A percentile compares a stretch with the other conserved stretches of the same genome.
Conservation (phyloP, 2,113 vertebrate genomes). For the Cranoglanis bouderius region DNA sequence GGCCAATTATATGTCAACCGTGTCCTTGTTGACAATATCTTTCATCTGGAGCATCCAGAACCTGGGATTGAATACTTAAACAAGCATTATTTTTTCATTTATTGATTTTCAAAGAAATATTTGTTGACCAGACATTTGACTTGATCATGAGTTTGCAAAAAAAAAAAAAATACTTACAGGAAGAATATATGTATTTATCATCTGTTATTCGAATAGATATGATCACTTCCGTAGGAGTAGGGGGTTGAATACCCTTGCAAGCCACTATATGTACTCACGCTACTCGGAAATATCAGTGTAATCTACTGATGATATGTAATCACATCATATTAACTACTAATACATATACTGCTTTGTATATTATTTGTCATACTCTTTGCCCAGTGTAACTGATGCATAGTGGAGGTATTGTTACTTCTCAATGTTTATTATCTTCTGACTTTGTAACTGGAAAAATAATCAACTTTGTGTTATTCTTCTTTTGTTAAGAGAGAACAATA, state of each 20-base stretch:
- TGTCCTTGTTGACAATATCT: not conserved
- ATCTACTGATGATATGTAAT: not conserved
- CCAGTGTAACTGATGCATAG: not conserved
- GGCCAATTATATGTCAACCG: too few species aligned
- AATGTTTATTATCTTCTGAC: not conserved
- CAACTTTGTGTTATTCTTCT: not conserved
- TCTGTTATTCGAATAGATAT: too few species aligned
- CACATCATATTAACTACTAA: not conserved
- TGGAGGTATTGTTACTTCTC: not conserved
- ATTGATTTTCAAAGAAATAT: not conserved
- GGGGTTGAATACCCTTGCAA: too few species aligned
- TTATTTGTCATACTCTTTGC: not conserved
- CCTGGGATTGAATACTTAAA: not conserved
- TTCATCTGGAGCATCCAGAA: not conserved
- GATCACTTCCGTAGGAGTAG: too few species aligned
- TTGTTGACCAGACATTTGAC: not conserved
- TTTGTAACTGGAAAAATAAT: not conserved
- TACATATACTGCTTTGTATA: not conserved
- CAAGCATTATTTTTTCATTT: not conserved
- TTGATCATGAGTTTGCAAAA: too few species aligned
- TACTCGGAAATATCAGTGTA: not conserved
- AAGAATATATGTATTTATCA: too few species aligned
- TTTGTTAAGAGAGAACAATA: too few species aligned
- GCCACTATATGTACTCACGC: too few species aligned
- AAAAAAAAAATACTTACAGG: too few species aligned